Evolutionary conservation across 2,797 vertebrate genomes (phyloP).

Genomic region (Mallotus villosus): DNA sequence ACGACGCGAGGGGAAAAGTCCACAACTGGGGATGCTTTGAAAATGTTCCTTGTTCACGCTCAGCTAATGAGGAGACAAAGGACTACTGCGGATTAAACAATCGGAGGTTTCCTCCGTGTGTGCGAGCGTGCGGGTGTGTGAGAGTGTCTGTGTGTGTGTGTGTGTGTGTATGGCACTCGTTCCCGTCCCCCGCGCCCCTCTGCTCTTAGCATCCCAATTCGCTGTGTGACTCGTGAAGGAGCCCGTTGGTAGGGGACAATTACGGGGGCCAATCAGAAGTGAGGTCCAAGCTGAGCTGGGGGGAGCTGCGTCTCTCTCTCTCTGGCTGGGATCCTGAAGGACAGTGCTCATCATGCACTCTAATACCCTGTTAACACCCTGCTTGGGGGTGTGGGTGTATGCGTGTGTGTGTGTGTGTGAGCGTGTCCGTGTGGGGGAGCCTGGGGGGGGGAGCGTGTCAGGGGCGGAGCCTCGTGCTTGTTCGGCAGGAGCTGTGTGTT

Average conservation of each 20-base stretch:
- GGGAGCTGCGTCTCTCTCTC: constrained; percentile 2
- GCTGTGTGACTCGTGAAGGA: not conserved
- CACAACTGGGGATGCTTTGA: not conserved
- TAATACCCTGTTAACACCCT: constrained; percentile 29
- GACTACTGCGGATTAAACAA: not conserved
- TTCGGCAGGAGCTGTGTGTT: not conserved
- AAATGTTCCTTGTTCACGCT: constrained; percentile 5
- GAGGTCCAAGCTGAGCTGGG: not conserved
- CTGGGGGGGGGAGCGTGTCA: not conserved
- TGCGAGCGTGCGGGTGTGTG: not conserved
- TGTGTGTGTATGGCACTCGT: too few species aligned
- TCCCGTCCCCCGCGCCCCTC: not conserved
- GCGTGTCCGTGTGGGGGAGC: not conserved
- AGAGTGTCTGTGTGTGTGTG: not conserved
- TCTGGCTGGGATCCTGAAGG: constrained; percentile 15
- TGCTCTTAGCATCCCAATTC: constrained; percentile 1
- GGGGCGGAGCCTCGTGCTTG: too few species aligned
- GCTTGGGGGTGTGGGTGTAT: not conserved
- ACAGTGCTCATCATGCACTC: constrained; percentile 22
- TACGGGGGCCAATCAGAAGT: not conserved
- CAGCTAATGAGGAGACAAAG: constrained; percentile 8
- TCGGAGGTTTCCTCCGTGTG: not conserved
- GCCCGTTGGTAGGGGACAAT: not conserved
- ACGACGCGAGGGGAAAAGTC: too few species aligned
- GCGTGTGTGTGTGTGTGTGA: not conserved